These are phyloP conservation scores for Dendrolimus houi DNA, from an alignment of 2,888 invertebrate species.

Conservation along the genomic window DNA sequence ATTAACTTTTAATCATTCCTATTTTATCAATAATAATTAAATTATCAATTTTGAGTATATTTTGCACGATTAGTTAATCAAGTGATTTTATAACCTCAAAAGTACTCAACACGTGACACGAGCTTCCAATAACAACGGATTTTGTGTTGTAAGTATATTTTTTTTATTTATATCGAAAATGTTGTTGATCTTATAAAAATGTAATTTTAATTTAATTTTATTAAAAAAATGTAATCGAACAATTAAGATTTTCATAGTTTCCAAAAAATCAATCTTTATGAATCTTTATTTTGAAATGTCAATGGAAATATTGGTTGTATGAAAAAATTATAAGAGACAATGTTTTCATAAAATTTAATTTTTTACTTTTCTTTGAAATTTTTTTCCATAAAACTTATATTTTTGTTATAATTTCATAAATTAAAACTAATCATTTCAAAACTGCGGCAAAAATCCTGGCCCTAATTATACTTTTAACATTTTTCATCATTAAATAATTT, in stretches of 20 bases:
- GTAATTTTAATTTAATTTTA: slow-evolving; percentile 6
- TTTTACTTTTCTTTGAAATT: not conserved
- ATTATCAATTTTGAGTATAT: slow-evolving; percentile 4
- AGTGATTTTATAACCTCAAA: slow-evolving; percentile 11
- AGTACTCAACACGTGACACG: slow-evolving; percentile 12
- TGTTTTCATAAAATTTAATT: slow-evolving; percentile 4
- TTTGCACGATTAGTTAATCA: slow-evolving; percentile 9
- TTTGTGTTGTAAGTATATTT: slow-evolving; percentile 11
- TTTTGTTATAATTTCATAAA: not conserved
- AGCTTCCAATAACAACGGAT: slow-evolving; percentile 8
- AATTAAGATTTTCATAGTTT: slow-evolving; percentile 4
- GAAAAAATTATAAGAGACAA: slow-evolving; percentile 1
- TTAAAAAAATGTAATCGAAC: slow-evolving; percentile 7
- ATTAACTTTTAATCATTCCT: not conserved
- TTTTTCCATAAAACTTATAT: slow-evolving; percentile 3
- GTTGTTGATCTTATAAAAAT: slow-evolving; percentile 4
- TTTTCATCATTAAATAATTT: slow-evolving; percentile 6
- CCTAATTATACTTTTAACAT: not conserved
- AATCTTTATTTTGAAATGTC: slow-evolving; percentile 1
- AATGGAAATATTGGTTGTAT: slow-evolving; percentile 2
- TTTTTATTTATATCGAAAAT: slow-evolving; percentile 6
- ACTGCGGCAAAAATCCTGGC: slow-evolving; percentile 3
- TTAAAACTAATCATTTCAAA: slow-evolving; percentile 1
- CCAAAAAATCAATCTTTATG: not conserved
- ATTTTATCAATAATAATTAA: not conserved